Percentiles rank a stretch among this genome's conserved stretches.
Conservation (phyloP, 92 coral and sea anemone species). For the Palythoa grandiflora region DNA sequence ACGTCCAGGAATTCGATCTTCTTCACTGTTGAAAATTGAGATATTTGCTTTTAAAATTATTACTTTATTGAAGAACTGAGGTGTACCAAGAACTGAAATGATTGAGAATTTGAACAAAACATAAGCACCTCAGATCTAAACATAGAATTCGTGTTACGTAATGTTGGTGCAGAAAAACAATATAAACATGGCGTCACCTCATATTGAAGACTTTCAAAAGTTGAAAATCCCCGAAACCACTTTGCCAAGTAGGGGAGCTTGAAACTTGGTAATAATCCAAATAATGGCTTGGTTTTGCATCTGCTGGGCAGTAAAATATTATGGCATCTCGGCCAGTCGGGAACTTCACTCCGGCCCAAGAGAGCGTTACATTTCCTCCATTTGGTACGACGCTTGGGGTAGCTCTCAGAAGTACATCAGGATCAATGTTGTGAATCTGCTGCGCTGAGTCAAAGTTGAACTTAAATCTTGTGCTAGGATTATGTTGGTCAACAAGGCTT, state of each 20-base stretch:
- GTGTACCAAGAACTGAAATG: background rate
- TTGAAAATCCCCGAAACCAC: conserved; percentile 71
- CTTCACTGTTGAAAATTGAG: too few relatives aligned
- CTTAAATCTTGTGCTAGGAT: conserved; percentile 64
- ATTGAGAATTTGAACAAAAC: too few relatives aligned
- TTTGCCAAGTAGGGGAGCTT: conserved; percentile 64
- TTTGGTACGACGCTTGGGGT: conserved; percentile 71
- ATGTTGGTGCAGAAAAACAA: background rate
- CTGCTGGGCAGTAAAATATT: conserved; percentile 83
- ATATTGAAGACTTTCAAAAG: conserved; percentile 71
- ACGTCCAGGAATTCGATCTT: too few relatives aligned
- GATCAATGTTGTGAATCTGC: conserved; percentile 4
- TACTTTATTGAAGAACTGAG: too few relatives aligned
- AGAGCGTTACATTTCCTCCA: conserved; percentile 81
- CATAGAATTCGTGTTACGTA: background rate
- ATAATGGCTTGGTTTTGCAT: conserved; percentile 71
- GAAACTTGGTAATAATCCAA: conserved; percentile 81
- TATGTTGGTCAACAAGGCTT: conserved; percentile 64
- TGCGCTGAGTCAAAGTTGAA: conserved; percentile 28
- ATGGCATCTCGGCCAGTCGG: conserved; percentile 71
- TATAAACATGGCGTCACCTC: conserved; percentile 35
- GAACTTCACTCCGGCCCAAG: conserved; percentile 77
- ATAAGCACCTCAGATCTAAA: too few relatives aligned
- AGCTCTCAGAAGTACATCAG: conserved; percentile 44
- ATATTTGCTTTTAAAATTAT: too few relatives aligned